Evolutionary conservation across 2,888 invertebrate genomes (phyloP).

Genomic region (Platycheirus rosarum): DNA sequence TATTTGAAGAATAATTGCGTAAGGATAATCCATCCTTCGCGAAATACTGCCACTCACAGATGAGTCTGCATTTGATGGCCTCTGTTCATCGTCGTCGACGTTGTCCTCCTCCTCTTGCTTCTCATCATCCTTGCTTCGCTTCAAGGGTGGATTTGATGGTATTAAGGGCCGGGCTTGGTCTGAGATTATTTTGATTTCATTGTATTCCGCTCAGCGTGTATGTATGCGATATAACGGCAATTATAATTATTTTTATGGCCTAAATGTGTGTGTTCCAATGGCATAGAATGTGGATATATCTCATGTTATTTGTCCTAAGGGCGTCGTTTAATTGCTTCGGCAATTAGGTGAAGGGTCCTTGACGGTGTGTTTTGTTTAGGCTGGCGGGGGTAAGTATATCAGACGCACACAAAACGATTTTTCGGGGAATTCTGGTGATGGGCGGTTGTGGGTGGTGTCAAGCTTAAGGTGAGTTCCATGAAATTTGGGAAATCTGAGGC

Average conservation of each 20-base stretch:
- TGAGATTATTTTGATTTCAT: slow-evolving; percentile 63
- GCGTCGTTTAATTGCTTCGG: slow-evolving; percentile 82
- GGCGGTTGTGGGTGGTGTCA: slow-evolving; percentile 42
- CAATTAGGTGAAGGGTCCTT: slow-evolving; percentile 74
- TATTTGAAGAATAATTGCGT: slow-evolving; percentile 72
- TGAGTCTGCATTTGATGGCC: slow-evolving; percentile 81
- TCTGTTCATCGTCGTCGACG: slow-evolving; percentile 77
- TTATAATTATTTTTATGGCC: slow-evolving; percentile 74
- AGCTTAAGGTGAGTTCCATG: slow-evolving; percentile 69
- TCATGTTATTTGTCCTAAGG: slow-evolving; percentile 82
- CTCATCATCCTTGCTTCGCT: slow-evolving; percentile 45
- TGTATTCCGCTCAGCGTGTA: slow-evolving; percentile 1
- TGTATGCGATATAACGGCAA: slow-evolving; percentile 52
- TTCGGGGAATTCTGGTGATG: slow-evolving; percentile 28
- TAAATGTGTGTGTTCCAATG: slow-evolving; percentile 60
- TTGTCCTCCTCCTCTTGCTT: background rate
- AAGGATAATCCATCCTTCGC: slow-evolving; percentile 75
- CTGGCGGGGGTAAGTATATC: slow-evolving; percentile 41
- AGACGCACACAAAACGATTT: slow-evolving; percentile 63
- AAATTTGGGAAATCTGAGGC: slow-evolving; percentile 71
- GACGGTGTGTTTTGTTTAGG: slow-evolving; percentile 65
- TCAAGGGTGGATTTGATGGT: slow-evolving; percentile 63
- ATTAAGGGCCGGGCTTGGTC: slow-evolving; percentile 45
- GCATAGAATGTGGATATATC: slow-evolving; percentile 66
- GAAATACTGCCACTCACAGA: slow-evolving; percentile 80